phyloP scores from a whole-genome alignment of 1,140 invertebrate species.

The Rhizoglyphus robini region DNA sequence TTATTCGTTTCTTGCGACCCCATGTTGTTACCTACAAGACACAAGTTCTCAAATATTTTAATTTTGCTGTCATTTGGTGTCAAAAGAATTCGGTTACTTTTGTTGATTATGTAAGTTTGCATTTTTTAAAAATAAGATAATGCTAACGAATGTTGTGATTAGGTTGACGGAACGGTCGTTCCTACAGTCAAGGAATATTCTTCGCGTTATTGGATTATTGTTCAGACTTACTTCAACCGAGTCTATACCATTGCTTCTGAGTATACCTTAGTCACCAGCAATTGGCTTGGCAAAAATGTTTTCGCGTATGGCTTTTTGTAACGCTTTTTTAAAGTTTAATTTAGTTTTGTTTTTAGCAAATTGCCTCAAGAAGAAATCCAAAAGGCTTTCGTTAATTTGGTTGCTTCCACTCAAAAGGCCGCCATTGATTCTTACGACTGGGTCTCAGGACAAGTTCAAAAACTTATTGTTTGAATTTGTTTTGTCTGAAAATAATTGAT shows the following conservation, averaged over 20 bases:
- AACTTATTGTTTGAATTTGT: slow-evolving; percentile 1
- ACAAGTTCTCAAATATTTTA: background rate
- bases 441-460: background rate
- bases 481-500: background rate
- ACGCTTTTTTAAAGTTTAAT: slow-evolving; percentile 10
- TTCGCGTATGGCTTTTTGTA: slow-evolving; percentile 17
- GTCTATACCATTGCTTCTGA: background rate
- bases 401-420: background rate
- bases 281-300: slow-evolving; percentile 16
- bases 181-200: background rate
- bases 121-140: too few relatives aligned
- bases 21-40: background rate
- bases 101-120: background rate
- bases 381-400: background rate
- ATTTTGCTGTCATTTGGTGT: background rate
- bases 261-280: background rate
- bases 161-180: slow-evolving; percentile 1
- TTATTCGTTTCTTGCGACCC: background rate
- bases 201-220: background rate
- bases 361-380: slow-evolving; percentile 10
- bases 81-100: background rate
- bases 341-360: slow-evolving; percentile 4
- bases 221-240: background rate
- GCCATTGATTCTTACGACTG: background rate
- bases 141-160: background rate